phyloP scores from a whole-genome alignment of 2,888 invertebrate genomes.

The Cephus nigrinus region DNA sequence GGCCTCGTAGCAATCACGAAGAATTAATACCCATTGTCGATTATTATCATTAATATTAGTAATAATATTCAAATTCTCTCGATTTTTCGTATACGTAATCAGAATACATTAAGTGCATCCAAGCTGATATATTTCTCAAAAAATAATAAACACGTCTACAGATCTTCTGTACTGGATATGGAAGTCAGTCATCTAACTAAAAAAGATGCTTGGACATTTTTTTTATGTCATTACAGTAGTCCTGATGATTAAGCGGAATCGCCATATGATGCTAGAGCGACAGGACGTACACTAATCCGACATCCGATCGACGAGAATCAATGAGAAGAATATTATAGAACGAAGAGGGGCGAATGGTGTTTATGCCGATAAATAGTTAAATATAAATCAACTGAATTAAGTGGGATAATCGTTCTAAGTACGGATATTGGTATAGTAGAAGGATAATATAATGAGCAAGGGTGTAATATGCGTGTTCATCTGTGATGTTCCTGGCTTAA shows the following conservation, averaged over 20 bases:
- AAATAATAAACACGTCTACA: neutral
- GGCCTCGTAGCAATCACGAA: constrained; percentile 19
- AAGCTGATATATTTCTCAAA: neutral
- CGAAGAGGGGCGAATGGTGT: neutral
- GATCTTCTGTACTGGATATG: neutral
- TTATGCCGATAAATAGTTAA: neutral
- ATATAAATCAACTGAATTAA: neutral
- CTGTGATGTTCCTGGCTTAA: constrained; percentile 16
- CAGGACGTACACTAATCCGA: neutral
- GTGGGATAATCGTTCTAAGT: neutral
- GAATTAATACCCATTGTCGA: constrained; percentile 19
- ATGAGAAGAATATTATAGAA: neutral
- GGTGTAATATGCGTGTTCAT: constrained; percentile 14
- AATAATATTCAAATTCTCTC: constrained; percentile 9
- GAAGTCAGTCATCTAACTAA: neutral
- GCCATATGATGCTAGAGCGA: neutral
- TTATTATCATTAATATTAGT: neutral
- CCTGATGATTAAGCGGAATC: neutral
- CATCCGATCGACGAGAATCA: neutral
- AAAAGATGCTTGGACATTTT: neutral
- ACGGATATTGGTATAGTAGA: neutral
- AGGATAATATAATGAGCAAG: constrained; percentile 11
- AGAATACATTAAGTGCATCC: neutral
- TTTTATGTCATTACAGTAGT: neutral
- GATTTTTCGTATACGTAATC: neutral